Evolutionary conservation across 2,888 invertebrate species (phyloP), one percentile per base, ranked within the genome.

Genomic region (Sminthurides aquaticus): DNA sequence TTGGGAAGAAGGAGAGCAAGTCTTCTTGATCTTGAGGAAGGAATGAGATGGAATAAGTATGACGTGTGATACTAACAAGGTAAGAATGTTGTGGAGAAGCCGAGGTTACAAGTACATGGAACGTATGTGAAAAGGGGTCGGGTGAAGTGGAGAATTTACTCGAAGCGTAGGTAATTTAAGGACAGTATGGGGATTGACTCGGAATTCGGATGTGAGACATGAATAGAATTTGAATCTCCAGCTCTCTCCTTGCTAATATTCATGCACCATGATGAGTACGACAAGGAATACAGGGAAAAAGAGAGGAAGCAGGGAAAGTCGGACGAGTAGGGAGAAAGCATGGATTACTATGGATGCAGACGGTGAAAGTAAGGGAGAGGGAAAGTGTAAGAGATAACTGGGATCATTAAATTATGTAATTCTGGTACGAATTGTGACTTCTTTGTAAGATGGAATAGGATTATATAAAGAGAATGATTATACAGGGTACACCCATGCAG

Each of bases 151-250:
- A 15, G 52, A 52, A 52, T 15, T 52, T 52, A 15, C 18, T 15
- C 22, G 52, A 52, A 22, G 22, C 52, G 52, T 52, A 22, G 52
- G 52, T 52, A 52, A 52, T 52, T 52, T 52, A 52, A 52, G 52
- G 52, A 52, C 20, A 15, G 52, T 52, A 34, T 11, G 43, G 43
- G 43, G 43, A 34, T 34, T 34, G 43, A 34, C 43, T 34, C 43
- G 43, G 43, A 63, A 34, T 57, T 57, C 25, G 52, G 52, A 3
- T 24, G 43, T 15, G 58, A n/a, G 52, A 28, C 62, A 57, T 62
- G 63, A 63, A 63, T 63, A 63, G 63, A 63, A 63, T 63, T 57
- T 34, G 43, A 34, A 34, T 34, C 8, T 15, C 5, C 43, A 15
- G 8, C 15, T 34, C 43, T 34, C 43, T 15, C 43, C 5, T 34